Evolutionary conservation across 2,888 invertebrate species (phyloP).

Genomic region (Lasioglossum calceatum): DNA sequence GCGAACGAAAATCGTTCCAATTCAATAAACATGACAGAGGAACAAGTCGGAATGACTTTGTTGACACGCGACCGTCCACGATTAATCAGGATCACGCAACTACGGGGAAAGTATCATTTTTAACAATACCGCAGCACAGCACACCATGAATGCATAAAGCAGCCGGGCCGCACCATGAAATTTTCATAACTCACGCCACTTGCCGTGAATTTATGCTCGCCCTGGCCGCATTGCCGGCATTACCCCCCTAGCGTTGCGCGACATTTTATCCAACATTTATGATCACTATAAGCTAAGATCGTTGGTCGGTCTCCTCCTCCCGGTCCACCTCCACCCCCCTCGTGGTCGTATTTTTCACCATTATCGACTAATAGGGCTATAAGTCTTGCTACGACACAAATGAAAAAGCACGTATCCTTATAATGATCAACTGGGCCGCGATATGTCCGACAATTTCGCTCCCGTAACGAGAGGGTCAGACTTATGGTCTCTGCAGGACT

Average conservation of each 20-base stretch:
- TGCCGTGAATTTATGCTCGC: constrained; percentile 67
- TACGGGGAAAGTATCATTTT: constrained; percentile 33
- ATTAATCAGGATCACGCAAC: not conserved
- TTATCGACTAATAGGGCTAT: constrained; percentile 78
- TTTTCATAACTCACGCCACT: constrained; percentile 75
- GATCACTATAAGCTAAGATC: constrained; percentile 77
- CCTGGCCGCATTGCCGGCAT: constrained; percentile 58
- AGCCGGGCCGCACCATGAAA: constrained; percentile 67
- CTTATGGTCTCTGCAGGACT: not conserved
- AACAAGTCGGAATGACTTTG: not conserved
- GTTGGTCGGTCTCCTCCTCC: constrained; percentile 55
- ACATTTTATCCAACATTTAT: constrained; percentile 78
- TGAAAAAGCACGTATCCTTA: constrained; percentile 72
- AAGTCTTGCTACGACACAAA: constrained; percentile 74
- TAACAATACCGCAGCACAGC: constrained; percentile 45
- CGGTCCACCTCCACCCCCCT: not conserved
- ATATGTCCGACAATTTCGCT: constrained; percentile 44
- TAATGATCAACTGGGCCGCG: constrained; percentile 48
- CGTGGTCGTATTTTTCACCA: constrained; percentile 74
- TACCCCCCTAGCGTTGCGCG: constrained; percentile 67
- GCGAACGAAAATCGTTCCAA: not conserved
- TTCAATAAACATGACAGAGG: not conserved
- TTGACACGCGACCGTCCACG: not conserved
- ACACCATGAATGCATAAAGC: constrained; percentile 65
- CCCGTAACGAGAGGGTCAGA: not conserved